Base-by-base conservation (phyloP, 2,797 vertebrate genomes). In the Rachycentron canadum region DNA sequence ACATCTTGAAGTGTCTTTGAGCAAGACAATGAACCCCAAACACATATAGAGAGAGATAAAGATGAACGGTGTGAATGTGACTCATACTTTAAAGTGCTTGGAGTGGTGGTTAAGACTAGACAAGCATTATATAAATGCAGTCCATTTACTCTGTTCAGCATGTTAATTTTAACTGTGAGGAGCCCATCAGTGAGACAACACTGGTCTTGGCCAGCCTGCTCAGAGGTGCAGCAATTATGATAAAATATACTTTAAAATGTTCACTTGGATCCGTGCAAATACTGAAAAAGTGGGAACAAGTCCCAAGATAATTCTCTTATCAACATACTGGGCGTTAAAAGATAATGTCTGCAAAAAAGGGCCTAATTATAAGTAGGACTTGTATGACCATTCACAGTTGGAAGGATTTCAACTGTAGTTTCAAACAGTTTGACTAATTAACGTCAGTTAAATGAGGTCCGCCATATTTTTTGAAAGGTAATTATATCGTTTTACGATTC, bases 401-500 rank as follows among this genome's bases (percentile, higher is more conserved):
- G 83, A 73, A 71, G 78, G 82, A 78, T 92, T 86, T 86, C 76
- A 78, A 87, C 91, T 82, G 72, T 74, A 92, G 81, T 92, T 95
- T 93, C 85, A 76, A 87, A 92, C 83, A 86, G 79, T 91, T 93
- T 91, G 88, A 92, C 94, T 95, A 96, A 95, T 96, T 96, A 96
- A 93, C 87, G 91, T 94, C 91, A 93, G 86, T 92, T 92, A 93
- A 94, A 94, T 87, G 80, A 94, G 91, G 88, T 91, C 81, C 77
- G 41, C 86, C 82, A 81, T 94, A 91, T 93, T 86, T 93, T 94
- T 89, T 95, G 93, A 95, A 92, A 94, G 93, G 93, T 95, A 95
- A 95, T 96, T 95, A 96, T 93, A 93, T 93, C 49, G 45, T 92
- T 95, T 94, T 94, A 94, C 85, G 80, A 94, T 91, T 94, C 94